Evolutionary conservation across 2,113 vertebrate species (phyloP).

Genomic region (Aptenodytes patagonicus): DNA sequence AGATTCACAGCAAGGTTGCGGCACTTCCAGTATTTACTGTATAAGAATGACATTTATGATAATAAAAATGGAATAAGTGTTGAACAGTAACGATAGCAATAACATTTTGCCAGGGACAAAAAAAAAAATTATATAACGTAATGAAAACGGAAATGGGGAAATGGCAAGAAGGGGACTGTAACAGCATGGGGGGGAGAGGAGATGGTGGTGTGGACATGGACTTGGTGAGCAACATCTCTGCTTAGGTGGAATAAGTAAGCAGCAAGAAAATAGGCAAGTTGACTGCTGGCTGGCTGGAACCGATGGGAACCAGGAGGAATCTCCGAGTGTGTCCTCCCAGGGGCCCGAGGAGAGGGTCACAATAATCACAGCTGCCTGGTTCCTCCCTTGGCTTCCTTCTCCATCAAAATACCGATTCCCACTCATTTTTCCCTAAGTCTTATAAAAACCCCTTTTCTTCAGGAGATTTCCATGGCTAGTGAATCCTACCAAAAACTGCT

Average conservation of each 20-base stretch:
- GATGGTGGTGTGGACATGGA: rapidly evolving
- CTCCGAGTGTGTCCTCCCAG: rapidly evolving
- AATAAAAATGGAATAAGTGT: background rate
- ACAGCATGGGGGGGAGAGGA: background rate
- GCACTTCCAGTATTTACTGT: slow-evolving; percentile 9
- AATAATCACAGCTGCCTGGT: rapidly evolving
- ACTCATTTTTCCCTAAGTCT: background rate
- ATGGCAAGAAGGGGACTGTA: background rate
- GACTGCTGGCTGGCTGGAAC: background rate
- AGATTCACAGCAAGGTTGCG: background rate
- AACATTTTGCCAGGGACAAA: background rate
- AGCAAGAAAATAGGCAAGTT: background rate
- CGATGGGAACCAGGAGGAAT: background rate
- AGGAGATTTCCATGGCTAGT: background rate
- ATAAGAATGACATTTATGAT: background rate
- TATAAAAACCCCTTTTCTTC: background rate
- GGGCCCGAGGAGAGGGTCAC: background rate
- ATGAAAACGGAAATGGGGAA: background rate
- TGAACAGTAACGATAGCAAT: background rate
- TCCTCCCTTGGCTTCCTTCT: background rate
- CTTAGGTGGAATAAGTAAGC: background rate
- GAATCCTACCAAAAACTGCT: background rate
- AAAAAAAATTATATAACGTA: background rate
- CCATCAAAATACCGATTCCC: background rate
- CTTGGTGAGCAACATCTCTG: background rate